phyloP scores from a whole-genome alignment of 2,113 vertebrate species.

The Sinocyclocheilus anophthalmus region DNA sequence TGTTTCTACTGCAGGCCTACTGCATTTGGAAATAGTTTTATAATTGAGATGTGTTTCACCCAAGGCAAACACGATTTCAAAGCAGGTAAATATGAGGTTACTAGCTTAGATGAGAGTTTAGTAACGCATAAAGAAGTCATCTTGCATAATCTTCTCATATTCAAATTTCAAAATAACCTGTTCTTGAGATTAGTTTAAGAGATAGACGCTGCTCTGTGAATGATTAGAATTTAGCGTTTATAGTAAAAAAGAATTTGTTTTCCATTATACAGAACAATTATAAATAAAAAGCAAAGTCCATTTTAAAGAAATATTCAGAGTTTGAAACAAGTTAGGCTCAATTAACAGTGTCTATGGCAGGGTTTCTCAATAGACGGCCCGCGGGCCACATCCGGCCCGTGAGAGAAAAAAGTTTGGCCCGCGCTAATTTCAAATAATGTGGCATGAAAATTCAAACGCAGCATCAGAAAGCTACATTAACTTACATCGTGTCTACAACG shows the following conservation, averaged over 20 bases:
- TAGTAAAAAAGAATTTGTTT: neutral
- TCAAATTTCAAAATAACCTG: neutral
- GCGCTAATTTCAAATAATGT: too few species aligned
- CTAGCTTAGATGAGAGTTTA: neutral
- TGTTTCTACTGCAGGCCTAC: slow-evolving; percentile 10
- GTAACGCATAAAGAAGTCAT: neutral
- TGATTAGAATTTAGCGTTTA: neutral
- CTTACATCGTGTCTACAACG: too few species aligned
- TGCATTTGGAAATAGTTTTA: slow-evolving; percentile 16
- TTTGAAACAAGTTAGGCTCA: neutral
- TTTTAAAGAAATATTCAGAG: neutral
- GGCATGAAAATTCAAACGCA: too few species aligned
- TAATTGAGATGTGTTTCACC: slow-evolving; percentile 41
- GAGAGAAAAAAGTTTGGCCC: too few species aligned
- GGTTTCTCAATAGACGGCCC: too few species aligned
- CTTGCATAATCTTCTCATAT: neutral
- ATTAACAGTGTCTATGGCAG: neutral
- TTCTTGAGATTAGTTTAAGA: neutral
- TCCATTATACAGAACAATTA: neutral
- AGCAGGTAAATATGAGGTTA: slow-evolving; percentile 19
- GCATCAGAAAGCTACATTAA: too few species aligned
- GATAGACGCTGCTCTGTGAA: neutral
- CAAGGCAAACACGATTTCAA: slow-evolving; percentile 26
- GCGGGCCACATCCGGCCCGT: too few species aligned
- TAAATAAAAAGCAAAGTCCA: neutral